phyloP scores from a whole-genome alignment of 2,113 vertebrate species.

The Rallus limicola region DNA sequence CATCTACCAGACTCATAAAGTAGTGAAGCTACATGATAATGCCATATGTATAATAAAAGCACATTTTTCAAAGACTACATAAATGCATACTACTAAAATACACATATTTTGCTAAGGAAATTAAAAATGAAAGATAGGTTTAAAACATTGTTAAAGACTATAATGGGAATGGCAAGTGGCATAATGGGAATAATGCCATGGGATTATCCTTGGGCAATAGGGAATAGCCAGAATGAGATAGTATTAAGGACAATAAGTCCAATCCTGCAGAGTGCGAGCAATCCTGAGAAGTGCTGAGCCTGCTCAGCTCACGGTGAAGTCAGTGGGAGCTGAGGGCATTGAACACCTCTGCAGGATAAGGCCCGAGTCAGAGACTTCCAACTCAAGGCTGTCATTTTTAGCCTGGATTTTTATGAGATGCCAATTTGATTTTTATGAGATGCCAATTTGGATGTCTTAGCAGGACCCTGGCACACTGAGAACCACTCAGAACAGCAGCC shows the following conservation, averaged over 20 bases:
- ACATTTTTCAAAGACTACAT: constrained; percentile 9
- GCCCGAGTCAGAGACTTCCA: constrained; percentile 24
- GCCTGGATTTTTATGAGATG: constrained; percentile 60
- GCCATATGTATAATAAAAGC: constrained; percentile 46
- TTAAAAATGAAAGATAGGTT: constrained; percentile 71
- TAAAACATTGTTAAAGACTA: constrained; percentile 71
- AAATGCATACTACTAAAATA: constrained; percentile 58
- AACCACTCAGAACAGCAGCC: neutral
- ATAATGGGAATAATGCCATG: constrained; percentile 75
- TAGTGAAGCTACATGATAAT: constrained; percentile 13
- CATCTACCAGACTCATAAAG: constrained; percentile 12
- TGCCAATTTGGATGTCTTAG: constrained; percentile 66
- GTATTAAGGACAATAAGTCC: constrained; percentile 75
- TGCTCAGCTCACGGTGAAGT: neutral
- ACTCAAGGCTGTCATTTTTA: constrained; percentile 57
- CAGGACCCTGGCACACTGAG: constrained; percentile 8
- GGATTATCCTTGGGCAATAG: constrained; percentile 74
- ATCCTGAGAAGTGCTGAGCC: constrained; percentile 49
- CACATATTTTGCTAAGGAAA: constrained; percentile 67
- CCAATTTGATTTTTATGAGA: constrained; percentile 62
- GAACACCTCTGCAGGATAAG: constrained; percentile 48
- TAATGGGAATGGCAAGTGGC: constrained; percentile 74
- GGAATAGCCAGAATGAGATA: constrained; percentile 75
- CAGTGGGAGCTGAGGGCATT: constrained; percentile 15
- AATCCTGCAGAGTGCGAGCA: constrained; percentile 45